Evolutionary conservation across 2,888 invertebrate species (phyloP).

Genomic region (Drosophila percnosoma): DNA sequence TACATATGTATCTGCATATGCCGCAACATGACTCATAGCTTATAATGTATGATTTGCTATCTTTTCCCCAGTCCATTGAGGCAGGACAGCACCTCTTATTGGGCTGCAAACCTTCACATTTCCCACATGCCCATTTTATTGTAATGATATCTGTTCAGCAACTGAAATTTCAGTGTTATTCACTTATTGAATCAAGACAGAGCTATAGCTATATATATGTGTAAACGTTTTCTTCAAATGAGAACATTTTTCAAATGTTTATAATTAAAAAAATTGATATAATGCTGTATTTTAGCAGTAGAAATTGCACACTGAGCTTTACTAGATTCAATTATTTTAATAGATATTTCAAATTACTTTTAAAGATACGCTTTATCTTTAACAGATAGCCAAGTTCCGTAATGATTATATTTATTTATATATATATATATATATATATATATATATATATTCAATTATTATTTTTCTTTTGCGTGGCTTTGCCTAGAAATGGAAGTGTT

Average conservation of each 20-base stretch:
- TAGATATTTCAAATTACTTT: neutral
- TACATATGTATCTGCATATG: neutral
- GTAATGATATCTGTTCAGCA: neutral
- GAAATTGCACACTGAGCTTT: neutral
- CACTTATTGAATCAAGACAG: neutral
- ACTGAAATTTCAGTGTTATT: neutral
- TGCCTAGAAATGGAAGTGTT: neutral
- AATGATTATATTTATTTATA: neutral
- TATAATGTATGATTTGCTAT: neutral
- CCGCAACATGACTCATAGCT: slow-evolving; percentile 29
- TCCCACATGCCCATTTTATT: neutral
- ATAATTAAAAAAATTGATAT: neutral
- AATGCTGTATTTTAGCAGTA: neutral
- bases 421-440: neutral
- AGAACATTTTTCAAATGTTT: neutral
- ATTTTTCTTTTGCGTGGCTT: no score
- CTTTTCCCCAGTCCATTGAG: slow-evolving; percentile 23
- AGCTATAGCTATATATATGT: neutral
- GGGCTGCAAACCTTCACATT: neutral
- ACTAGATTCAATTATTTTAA: neutral
- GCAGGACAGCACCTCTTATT: slow-evolving; percentile 22
- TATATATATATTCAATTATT: neutral
- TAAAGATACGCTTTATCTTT: neutral
- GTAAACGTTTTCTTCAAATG: no score
- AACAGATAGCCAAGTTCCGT: neutral